Conservation (phyloP, 2,888 invertebrate genomes). For the Tetranychus piercei region DNA sequence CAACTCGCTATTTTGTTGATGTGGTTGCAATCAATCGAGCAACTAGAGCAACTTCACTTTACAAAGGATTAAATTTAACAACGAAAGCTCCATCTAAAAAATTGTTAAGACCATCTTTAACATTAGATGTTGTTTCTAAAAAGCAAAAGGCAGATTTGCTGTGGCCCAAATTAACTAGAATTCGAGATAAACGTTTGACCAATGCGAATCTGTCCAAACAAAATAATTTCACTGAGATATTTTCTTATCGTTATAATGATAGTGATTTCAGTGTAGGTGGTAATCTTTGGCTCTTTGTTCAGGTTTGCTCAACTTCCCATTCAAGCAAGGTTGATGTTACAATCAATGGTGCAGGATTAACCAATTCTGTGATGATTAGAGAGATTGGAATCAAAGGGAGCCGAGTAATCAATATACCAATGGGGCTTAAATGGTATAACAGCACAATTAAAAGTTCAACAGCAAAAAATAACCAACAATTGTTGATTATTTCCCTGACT, state of each 20-base stretch:
- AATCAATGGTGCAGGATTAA: not conserved
- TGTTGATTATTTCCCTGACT: not conserved
- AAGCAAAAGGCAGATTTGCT: not conserved
- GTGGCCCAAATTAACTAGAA: not conserved
- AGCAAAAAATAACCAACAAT: not conserved
- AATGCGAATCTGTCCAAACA: not conserved
- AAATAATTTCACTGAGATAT: not conserved
- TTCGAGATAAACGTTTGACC: not conserved
- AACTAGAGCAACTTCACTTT: not conserved
- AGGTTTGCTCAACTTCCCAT: not conserved
- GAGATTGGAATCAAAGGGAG: not conserved
- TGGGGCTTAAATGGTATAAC: not conserved
- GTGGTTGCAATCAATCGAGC: not conserved
- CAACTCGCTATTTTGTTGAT: not conserved
- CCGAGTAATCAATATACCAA: not conserved
- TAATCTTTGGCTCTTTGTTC: not conserved
- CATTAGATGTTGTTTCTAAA: not conserved
- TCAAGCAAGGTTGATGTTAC: not conserved
- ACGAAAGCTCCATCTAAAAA: not conserved
- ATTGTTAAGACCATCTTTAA: not conserved
- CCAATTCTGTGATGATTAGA: not conserved
- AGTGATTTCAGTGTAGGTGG: not conserved
- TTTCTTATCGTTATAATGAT: not conserved
- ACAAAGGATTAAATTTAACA: not conserved
- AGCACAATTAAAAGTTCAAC: not conserved